Evolutionary conservation across 1,140 invertebrate species (phyloP), one percentile per base, ranked within the genome.

Genomic region (Globodera ellingtonae): DNA sequence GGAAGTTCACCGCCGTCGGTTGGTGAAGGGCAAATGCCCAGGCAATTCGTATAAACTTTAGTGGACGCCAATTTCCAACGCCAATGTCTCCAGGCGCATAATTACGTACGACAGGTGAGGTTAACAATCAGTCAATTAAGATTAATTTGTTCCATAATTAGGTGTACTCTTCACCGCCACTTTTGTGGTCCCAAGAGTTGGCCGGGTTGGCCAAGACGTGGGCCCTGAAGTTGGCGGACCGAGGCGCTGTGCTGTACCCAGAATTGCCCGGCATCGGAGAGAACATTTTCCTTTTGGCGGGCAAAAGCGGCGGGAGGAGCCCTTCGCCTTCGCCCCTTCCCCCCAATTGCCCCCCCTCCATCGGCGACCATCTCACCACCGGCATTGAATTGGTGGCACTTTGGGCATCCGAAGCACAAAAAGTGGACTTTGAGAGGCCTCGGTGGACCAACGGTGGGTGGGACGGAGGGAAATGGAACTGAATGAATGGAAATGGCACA

Each of bases 1-100:
- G 62, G 15, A 89, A 89, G 56, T 89, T 88, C 75, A 89, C 85
- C 9, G 87, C 88, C 13, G 83, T 89, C 59, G 87, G 87, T 89
- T 46, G 75, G 88, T 81, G 18, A 21, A 9, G 5, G 48, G 10
- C 47, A 4, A 46, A 79, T 46, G 44, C 9, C 18, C 6, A 10
- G 4, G 6, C 21, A 79, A 46, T 10, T 44, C 21, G 48, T 5
- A 2, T 8, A 3, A 76, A 76, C 50, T 84, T 24, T 66, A 86
- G 84, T 86, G 66, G 81, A 86, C 65, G 87, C 89, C 8, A 89
- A 89, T 79, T 89, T 89, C 71, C 87, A 89, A 81, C 67, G 87
- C 18, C 82, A 85, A 72, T 89, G 87, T 72, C 75, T 89, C n/a
- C 87, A 89, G 77, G 87, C 87, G n/a, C 87, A 89, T 67, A 89